Evolutionary conservation across 35 echinoderm and acorn worm genomes (phyloP), one percentile per base, ranked within the genome.

Genomic region (Heliocidaris tuberculata): DNA sequence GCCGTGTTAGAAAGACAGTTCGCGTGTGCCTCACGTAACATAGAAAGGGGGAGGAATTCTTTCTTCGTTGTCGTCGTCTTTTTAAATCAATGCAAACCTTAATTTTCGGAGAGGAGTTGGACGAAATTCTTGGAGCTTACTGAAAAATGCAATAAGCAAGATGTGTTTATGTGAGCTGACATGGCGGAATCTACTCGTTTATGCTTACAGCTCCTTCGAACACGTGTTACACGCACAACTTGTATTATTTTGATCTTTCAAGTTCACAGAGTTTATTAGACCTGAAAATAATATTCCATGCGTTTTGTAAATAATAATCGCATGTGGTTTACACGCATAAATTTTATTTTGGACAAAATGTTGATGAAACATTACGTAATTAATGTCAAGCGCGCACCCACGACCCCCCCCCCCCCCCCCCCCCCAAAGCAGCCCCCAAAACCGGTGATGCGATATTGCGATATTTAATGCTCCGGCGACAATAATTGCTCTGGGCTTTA

Each of bases 141-240:
- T 78, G 24, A 78, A 27, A 78, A 78, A 78, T 78, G 65, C 21
- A 78, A 78, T 78, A 78, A 19, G 65, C 65, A n/a, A 78, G 65
- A 78, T 78, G 65, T 78, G 65, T 78, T 78, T 78, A 78, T 78
- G 65, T 78, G 65, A 78, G 65, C 15, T 78, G 65, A 78, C 65
- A 21, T 78, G 21, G 65, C 65, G 65, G 65, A 78, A 78, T 78
- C 65, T n/a, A 27, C 65, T 78, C 65, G 27, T n/a, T 78, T 21
- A n/a, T 78, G 65, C 27, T 42, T 24, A 27, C 65, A 78, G 19
- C 65, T 78, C 27, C 21, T 78, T 78, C 6, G 21, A 78, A 78
- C 65, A 78, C 65, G 65, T 78, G 65, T 78, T 19, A 78, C 65
- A 78, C 65, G 65, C 65, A 78, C 65, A 27, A 78, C 65, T 78